Evolutionary conservation across 2,797 vertebrate species (phyloP), one percentile per base, ranked within the genome.

Genomic region (Rhodeus uyekii): DNA sequence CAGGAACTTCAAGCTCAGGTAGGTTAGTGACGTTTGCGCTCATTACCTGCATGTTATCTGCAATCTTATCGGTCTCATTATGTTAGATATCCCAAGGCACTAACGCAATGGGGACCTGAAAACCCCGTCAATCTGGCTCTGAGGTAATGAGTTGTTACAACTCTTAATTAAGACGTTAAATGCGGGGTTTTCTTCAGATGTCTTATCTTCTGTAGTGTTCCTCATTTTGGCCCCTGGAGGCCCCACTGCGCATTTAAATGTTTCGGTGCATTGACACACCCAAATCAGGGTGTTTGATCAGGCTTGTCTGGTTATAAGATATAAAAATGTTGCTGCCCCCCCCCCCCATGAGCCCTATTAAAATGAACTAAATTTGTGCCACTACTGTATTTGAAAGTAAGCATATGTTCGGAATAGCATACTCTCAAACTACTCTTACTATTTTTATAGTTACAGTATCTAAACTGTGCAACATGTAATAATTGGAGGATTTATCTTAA

Each of bases 1-100:
- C 89, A 82, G 34, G 90, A 94, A 50, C 92, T 96, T 8, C 91
- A 90, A 9, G 72, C 83, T 32, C 92, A 94, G 93, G 95, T 96
- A 80, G 18, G 80, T 82, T 32, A 5, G 7, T 74, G 48, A 42
- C 3, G 1, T 53, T 38, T 34, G 6, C 5, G 1, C 12, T 36
- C 7, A 8, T 60, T 75, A 75, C 24, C 34, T 55, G 72, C 4
- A 1, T 63, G 3, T 76, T 46, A 29, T 60, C n/a, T 42, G 34
- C 3, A 5, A n/a, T 16, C 32, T 24, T 50, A n/a, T 24, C 36
- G 42, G 38, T 32, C 8, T 27, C 18, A 3, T 73, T 53, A 53
- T 0, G 1, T 8, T 48, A 3, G 6, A 19, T 27, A 36, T 22
- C 78, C 42, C 7, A 4, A 81, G 79, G 42, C 3, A 14, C 27